Evolutionary conservation across 2,888 invertebrate species (phyloP).

Genomic region (Mystacides longicornis): DNA sequence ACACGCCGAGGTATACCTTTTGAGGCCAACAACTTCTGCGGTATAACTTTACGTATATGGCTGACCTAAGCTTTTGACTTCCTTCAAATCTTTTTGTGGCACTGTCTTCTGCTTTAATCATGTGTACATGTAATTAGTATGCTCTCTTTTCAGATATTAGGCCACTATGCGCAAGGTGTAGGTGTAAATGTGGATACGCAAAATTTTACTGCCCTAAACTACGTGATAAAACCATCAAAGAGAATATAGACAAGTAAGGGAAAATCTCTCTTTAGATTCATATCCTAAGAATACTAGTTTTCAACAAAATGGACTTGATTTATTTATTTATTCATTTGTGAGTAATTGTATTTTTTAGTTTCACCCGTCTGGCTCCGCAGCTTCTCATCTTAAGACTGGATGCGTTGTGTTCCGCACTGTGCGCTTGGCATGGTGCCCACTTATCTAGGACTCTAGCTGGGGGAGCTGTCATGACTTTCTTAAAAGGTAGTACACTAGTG

Average conservation of each 20-base stretch:
- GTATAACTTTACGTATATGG: too few species aligned
- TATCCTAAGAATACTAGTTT: too few species aligned
- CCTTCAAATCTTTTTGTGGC: too few species aligned
- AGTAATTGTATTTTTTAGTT: conserved; percentile 17
- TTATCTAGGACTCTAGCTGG: conserved; percentile 7
- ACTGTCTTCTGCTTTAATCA: too few species aligned
- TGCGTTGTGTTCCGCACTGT: conserved; percentile 18
- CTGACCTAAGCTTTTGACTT: too few species aligned
- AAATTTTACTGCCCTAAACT: conserved; percentile 18
- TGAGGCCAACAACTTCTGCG: too few species aligned
- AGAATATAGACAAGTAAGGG: conserved; percentile 17
- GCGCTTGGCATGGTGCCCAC: conserved; percentile 18
- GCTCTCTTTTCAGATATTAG: conserved; percentile 7
- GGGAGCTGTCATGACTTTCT: conserved; percentile 12
- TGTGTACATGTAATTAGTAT: background rate
- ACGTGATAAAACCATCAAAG: conserved; percentile 8
- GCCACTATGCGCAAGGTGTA: conserved; percentile 15
- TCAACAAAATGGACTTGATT: too few species aligned
- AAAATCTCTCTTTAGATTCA: background rate
- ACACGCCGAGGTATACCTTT: too few species aligned
- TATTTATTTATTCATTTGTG: too few species aligned
- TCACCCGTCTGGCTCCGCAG: conserved; percentile 18
- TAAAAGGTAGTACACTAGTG: too few species aligned
- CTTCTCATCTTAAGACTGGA: conserved; percentile 18
- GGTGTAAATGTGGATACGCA: conserved; percentile 15